These are phyloP conservation scores for Poecilia picta DNA, from an alignment of 2,797 vertebrate species.

Conservation along the genomic window DNA sequence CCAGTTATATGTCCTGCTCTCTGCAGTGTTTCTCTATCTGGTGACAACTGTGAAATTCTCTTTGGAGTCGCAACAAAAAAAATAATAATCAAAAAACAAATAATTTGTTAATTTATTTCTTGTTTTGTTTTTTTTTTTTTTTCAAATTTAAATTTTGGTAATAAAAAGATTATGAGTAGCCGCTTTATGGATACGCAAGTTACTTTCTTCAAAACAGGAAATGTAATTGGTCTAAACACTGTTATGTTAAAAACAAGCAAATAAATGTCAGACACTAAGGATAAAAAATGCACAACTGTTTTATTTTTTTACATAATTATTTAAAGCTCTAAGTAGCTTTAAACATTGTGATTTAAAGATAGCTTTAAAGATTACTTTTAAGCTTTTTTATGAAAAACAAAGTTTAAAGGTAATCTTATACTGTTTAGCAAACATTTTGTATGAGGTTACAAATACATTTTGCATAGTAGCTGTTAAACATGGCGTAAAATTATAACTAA, in stretches of 20 bases:
- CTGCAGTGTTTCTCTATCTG: constrained; percentile 23
- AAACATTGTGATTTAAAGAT: too few species aligned
- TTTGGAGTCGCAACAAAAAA: constrained; percentile 2
- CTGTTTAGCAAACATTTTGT: not conserved
- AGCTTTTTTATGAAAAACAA: too few species aligned
- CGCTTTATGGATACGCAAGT: constrained; percentile 20
- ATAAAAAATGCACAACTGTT: not conserved
- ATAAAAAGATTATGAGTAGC: not conserved
- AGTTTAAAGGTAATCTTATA: not conserved
- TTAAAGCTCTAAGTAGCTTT: not conserved
- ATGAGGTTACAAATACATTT: not conserved
- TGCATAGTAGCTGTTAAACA: not conserved
- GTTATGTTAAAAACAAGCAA: not conserved
- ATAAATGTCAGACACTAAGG: not conserved
- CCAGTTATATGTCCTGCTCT: constrained; percentile 8
- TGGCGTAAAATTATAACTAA: not conserved
- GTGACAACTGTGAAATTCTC: constrained; percentile 5
- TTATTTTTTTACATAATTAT: not conserved
- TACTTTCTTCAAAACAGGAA: constrained; percentile 2
- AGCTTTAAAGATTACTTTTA: too few species aligned
- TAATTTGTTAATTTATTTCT: constrained; percentile 12
- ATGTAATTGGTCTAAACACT: not conserved
- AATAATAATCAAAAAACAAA: not conserved
- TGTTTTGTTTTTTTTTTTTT: constrained; percentile 16
- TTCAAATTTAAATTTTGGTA: constrained; percentile 29